Percentiles rank a stretch among this genome's conserved stretches.
phyloP scores from a whole-genome alignment of 2,113 vertebrate genomes.

The Labrus mixtus region DNA sequence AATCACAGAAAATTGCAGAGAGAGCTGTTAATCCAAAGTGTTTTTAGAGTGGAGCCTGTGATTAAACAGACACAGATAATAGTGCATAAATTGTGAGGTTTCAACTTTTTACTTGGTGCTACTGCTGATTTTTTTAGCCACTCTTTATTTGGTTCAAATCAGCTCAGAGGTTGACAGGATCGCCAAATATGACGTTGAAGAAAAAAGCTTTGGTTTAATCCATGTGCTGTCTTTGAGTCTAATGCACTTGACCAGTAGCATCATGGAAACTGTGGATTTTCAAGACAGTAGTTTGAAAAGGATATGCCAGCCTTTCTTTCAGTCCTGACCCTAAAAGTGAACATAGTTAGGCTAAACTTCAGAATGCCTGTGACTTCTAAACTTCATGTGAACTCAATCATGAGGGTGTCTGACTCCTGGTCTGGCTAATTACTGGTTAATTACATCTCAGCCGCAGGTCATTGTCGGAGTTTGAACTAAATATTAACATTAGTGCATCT shows the following conservation, averaged over 20 bases:
- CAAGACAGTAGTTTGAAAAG: constrained; percentile 37
- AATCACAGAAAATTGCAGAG: constrained; percentile 59
- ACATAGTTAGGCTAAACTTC: constrained; percentile 42
- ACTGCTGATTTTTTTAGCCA: constrained; percentile 34
- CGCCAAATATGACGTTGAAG: constrained; percentile 13
- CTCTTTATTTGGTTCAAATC: constrained; percentile 26
- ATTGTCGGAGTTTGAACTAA: constrained; percentile 40
- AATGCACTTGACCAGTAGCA: constrained; percentile 19
- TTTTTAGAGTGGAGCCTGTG: constrained; percentile 42
- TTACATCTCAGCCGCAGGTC: constrained; percentile 64
- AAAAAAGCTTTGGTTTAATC: constrained; percentile 37
- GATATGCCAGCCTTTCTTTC: constrained; percentile 34
- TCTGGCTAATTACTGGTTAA: constrained; percentile 67
- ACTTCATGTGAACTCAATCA: constrained; percentile 53
- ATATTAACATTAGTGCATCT: constrained; percentile 36
- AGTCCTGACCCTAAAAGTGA: constrained; percentile 34
- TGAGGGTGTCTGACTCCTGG: constrained; percentile 27
- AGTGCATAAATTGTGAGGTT: constrained; percentile 15
- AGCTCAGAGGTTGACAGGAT: constrained; percentile 41
- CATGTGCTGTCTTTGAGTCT: constrained; percentile 15
- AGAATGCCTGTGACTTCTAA: constrained; percentile 56
- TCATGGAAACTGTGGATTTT: constrained; percentile 30
- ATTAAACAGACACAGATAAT: constrained; percentile 35
- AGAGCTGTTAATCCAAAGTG: constrained; percentile 40
- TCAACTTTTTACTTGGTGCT: constrained; percentile 1